Evolutionary conservation across 2,888 invertebrate species (phyloP).

Genomic region (Pollenia amentaria): DNA sequence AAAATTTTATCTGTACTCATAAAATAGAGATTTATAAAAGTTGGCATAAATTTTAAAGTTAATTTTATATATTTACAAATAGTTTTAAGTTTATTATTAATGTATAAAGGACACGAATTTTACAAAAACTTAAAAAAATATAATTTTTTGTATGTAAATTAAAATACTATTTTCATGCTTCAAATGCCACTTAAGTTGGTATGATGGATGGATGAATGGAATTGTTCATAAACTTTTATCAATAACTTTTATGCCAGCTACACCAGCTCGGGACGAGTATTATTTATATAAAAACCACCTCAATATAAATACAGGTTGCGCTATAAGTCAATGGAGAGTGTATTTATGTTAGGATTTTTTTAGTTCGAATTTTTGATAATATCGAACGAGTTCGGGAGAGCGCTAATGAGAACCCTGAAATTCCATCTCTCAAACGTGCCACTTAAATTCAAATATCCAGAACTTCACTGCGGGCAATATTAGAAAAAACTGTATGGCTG

Average conservation of each 20-base stretch:
- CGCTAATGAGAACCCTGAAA: too few species aligned
- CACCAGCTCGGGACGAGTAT: background rate
- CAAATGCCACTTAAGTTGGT: background rate
- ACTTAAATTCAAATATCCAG: too few species aligned
- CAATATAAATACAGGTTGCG: background rate
- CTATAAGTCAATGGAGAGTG: background rate
- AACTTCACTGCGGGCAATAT: too few species aligned
- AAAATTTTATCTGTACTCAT: background rate
- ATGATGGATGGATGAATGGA: constrained; percentile 5
- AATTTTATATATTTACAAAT: background rate
- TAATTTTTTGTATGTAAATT: background rate
- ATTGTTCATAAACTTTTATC: constrained; percentile 35
- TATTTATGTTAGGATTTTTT: background rate
- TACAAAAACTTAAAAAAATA: background rate
- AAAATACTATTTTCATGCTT: constrained; percentile 26
- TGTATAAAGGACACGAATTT: background rate
- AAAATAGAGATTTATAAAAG: constrained; percentile 2
- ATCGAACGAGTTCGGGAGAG: too few species aligned
- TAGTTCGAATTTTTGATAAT: too few species aligned
- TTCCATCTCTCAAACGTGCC: too few species aligned
- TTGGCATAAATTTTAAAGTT: background rate
- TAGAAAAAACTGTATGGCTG: too few species aligned
- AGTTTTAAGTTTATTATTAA: background rate
- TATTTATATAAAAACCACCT: background rate
- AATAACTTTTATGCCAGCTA: constrained; percentile 29